These are phyloP conservation scores for Leptura quadrifasciata DNA, from an alignment of 2,888 invertebrate species.

Conservation along the genomic window DNA sequence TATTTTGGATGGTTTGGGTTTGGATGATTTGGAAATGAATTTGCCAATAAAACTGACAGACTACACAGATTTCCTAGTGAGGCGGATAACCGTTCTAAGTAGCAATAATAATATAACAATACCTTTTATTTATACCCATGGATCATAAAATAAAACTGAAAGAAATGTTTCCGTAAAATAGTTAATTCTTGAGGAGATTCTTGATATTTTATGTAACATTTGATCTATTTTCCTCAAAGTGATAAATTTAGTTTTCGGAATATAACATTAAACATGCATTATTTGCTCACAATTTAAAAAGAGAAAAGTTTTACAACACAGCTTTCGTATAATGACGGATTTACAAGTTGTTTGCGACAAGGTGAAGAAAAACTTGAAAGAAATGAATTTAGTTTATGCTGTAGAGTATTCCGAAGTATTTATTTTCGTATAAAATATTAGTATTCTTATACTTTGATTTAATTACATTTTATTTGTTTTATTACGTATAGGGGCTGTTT, in stretches of 20 bases:
- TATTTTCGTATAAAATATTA: background rate
- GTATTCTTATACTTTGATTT: background rate
- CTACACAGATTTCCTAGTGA: too few relatives aligned
- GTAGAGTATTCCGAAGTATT: background rate
- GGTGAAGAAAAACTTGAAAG: slow-evolving; percentile 22
- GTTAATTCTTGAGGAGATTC: too few relatives aligned
- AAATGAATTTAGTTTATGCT: background rate
- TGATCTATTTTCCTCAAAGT: slow-evolving; percentile 16
- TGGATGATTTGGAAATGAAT: too few relatives aligned
- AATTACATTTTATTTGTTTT: background rate
- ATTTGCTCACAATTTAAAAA: slow-evolving; percentile 18
- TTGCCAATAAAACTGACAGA: too few relatives aligned
- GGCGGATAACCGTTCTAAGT: too few relatives aligned
- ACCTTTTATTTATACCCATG: too few relatives aligned
- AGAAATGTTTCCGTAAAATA: too few relatives aligned
- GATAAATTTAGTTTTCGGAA: slow-evolving; percentile 25
- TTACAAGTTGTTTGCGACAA: slow-evolving; percentile 36
- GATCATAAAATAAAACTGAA: too few relatives aligned
- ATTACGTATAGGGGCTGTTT: too few relatives aligned
- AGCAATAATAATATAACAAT: too few relatives aligned
- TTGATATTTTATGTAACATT: background rate
- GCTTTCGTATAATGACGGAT: slow-evolving; percentile 29
- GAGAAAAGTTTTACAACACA: slow-evolving; percentile 10
- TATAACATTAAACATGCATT: slow-evolving; percentile 33
- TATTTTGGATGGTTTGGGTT: too few relatives aligned